phyloP scores from a whole-genome alignment of 2,888 invertebrate genomes.

The Itoplectis maculator region DNA sequence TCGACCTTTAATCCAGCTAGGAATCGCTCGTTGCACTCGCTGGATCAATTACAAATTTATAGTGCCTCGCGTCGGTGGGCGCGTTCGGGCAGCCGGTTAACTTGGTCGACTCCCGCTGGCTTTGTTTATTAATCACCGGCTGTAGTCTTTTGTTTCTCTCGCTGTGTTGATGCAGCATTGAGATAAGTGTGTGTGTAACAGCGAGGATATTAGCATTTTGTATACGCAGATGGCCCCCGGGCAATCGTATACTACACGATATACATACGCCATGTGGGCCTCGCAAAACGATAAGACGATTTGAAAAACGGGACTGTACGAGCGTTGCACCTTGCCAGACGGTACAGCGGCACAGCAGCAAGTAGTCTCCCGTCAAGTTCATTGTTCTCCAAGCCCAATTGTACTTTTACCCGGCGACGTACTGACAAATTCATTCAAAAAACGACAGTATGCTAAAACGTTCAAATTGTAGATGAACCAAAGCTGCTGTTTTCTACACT shows the following conservation, averaged over 20 bases:
- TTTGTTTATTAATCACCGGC: slow-evolving; percentile 66
- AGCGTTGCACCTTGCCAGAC: slow-evolving; percentile 71
- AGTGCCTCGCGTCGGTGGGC: slow-evolving; percentile 50
- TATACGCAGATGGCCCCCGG: slow-evolving; percentile 72
- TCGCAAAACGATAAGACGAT: slow-evolving; percentile 65
- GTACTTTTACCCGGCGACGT: slow-evolving; percentile 26
- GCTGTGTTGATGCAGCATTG: slow-evolving; percentile 50
- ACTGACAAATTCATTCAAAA: slow-evolving; percentile 36
- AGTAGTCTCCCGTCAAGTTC: slow-evolving; percentile 54
- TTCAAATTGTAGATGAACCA: neutral
- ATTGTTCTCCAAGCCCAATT: slow-evolving; percentile 68
- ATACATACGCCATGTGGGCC: slow-evolving; percentile 62
- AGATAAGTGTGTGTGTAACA: slow-evolving; percentile 66
- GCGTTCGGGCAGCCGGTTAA: slow-evolving; percentile 50
- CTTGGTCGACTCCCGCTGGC: slow-evolving; percentile 63
- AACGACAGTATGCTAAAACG: neutral
- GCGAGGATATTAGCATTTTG: slow-evolving; percentile 73
- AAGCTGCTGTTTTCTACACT: neutral
- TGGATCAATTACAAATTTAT: slow-evolving; percentile 71
- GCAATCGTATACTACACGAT: slow-evolving; percentile 54
- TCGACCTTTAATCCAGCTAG: slow-evolving; percentile 62
- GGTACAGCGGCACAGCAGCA: slow-evolving; percentile 56
- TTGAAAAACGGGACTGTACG: slow-evolving; percentile 60
- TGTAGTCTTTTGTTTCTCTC: slow-evolving; percentile 65
- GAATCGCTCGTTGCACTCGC: slow-evolving; percentile 61